Base-by-base conservation (phyloP, 2,888 invertebrate genomes). In the Heliconius ismenius region DNA sequence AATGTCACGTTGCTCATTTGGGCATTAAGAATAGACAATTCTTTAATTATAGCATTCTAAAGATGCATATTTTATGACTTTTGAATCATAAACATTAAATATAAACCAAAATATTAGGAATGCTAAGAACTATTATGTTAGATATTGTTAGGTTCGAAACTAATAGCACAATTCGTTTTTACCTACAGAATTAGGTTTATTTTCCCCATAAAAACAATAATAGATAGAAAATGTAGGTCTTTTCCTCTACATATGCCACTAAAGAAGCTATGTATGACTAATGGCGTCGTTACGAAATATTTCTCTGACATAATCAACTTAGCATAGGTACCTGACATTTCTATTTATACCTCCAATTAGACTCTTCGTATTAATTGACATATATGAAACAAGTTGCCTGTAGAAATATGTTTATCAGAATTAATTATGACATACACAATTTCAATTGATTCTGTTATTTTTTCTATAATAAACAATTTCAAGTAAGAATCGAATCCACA, bases 1-100 rank as follows among this genome's bases (percentile, higher is more conserved):
- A 60, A 67, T 49, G 74, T 76, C 73, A 76, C 76, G 72, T 76
- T 72, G 28, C 26, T 67, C 43, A 28, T 28, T 72, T 58, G 36
- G 65, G 15, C 32, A 24, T 36, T 13, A 36, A 65, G 7, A 24
- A 65, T 24, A 15, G 11, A n/a, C 13, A 21, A 13, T 36, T 39
- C n/a, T 39, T 13, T n/a, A 1, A 39, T 18, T 49, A 21, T 49
- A 49, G 18, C 1, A 49, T 49, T 49, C 15, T 49, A 21, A 49
- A 3, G 7, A 18, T 21, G 18, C 7, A 49, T 49, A 28, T 21
- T 21, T 9, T 64, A 32, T 32, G 1, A 32, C 0, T 64, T 64
- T 64, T 32, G 18, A 64, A 64, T 28, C 3, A 26, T n/a, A n/a
- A 10, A n/a, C n/a, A n/a, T 58, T 18, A 58, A 7, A 58, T 10